These are phyloP conservation scores for Sebastes diaconus DNA, from an alignment of 2,797 vertebrate genomes.

Conservation along the genomic window DNA sequence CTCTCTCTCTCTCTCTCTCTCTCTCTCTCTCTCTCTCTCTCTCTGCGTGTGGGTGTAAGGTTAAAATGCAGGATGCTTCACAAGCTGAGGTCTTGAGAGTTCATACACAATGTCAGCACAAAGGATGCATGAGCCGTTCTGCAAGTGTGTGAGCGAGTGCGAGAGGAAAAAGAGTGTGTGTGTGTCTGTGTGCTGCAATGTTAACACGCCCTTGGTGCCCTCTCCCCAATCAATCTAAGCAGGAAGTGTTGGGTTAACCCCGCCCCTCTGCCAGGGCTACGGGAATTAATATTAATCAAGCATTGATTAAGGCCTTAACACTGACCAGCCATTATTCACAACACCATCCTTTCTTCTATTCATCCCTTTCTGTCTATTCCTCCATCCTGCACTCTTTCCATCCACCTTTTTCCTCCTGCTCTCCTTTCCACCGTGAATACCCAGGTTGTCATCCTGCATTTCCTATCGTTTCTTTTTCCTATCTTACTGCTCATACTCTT, in stretches of 20 bases:
- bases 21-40: too few species aligned
- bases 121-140: constrained; percentile 58
- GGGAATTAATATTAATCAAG: constrained; percentile 85
- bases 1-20: too few species aligned
- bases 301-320: constrained; percentile 82
- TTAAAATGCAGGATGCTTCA: constrained; percentile 60
- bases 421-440: background rate
- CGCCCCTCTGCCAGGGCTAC: constrained; percentile 68
- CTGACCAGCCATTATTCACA: constrained; percentile 76
- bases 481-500: background rate
- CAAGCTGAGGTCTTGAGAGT: constrained; percentile 54
- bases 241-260: constrained; percentile 75
- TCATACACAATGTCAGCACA: constrained; percentile 65
- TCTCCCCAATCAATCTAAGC: constrained; percentile 77
- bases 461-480: background rate
- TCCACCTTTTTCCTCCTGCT: background rate
- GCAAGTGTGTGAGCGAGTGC: background rate
- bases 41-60: background rate
- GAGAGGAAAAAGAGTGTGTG: background rate
- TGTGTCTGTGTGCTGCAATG: constrained; percentile 35
- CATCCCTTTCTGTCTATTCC: constrained; percentile 41
- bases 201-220: constrained; percentile 71
- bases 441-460: background rate
- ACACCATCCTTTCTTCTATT: constrained; percentile 36
- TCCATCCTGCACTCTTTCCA: background rate